These are phyloP conservation scores for Tribolium freemani DNA, from an alignment of 2,888 invertebrate genomes.

Conservation along the genomic window DNA sequence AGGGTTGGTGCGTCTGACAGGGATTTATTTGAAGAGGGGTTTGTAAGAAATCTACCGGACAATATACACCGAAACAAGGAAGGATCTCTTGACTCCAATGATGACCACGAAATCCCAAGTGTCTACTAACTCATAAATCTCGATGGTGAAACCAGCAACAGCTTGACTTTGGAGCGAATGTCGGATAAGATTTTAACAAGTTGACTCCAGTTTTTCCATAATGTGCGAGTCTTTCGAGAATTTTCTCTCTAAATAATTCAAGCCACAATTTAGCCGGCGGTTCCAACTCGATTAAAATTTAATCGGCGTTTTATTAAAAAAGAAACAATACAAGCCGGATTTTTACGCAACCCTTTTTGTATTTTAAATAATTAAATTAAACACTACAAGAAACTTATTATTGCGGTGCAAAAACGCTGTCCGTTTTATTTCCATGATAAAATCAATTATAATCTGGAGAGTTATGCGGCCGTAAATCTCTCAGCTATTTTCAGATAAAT, in stretches of 20 bases:
- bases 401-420: conserved; percentile 43
- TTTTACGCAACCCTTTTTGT: background rate
- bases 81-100: conserved; percentile 38
- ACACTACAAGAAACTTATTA: no score
- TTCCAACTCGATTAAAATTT: background rate
- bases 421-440: conserved; percentile 43
- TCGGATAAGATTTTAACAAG: conserved; percentile 28
- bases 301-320: conserved; percentile 6
- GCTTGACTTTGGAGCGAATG: conserved; percentile 25
- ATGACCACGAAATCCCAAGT: conserved; percentile 46
- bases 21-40: conserved; percentile 39
- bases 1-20: conserved; percentile 37
- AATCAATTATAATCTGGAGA: conserved; percentile 51
- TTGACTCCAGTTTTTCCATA: conserved; percentile 11
- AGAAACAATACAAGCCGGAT: background rate
- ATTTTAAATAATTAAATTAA: background rate
- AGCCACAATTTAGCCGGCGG: conserved; percentile 6
- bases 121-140: conserved; percentile 48
- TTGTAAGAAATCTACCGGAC: conserved; percentile 31
- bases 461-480: conserved; percentile 50
- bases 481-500: conserved; percentile 43
- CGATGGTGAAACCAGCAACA: conserved; percentile 38
- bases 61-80: conserved; percentile 25
- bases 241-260: conserved; percentile 16
- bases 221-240: conserved; percentile 1